Evolutionary conservation across 2,113 vertebrate species (phyloP).

Genomic region (pig (Sus scrofa)): DNA sequence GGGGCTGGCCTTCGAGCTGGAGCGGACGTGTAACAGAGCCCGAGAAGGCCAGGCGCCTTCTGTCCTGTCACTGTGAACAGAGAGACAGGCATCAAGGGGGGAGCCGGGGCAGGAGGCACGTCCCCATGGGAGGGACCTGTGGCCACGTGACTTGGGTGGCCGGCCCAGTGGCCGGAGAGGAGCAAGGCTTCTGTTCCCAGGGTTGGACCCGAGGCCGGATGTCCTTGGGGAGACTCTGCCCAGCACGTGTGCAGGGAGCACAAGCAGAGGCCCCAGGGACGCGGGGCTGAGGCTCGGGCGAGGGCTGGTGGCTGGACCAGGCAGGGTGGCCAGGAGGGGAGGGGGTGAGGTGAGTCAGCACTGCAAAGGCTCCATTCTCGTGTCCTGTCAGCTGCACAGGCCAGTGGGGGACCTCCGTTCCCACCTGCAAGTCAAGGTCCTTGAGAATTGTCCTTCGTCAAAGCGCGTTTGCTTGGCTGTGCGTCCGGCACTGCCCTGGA

Average conservation of each 20-base stretch:
- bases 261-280: background rate
- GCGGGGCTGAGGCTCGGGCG: background rate
- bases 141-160: too few species aligned
- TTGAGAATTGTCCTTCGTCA: background rate
- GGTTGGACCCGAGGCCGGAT: too few species aligned
- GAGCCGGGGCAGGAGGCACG: too few species aligned
- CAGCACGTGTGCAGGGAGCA: background rate
- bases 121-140: too few species aligned
- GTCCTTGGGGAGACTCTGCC: too few species aligned
- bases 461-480: too few species aligned
- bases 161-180: too few species aligned
- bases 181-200: too few species aligned
- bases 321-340: background rate
- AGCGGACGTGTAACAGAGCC: background rate
- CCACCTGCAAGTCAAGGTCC: too few species aligned
- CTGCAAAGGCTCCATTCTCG: background rate
- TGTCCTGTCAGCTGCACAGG: fast-evolving
- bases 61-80: too few species aligned
- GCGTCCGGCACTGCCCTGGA: background rate
- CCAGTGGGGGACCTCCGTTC: fast-evolving
- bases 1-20: background rate
- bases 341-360: too few species aligned
- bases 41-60: background rate
- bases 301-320: fast-evolving
- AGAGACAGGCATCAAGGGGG: too few species aligned